Conservation (phyloP, 2,888 invertebrate genomes). For the Uropetala carovei region DNA sequence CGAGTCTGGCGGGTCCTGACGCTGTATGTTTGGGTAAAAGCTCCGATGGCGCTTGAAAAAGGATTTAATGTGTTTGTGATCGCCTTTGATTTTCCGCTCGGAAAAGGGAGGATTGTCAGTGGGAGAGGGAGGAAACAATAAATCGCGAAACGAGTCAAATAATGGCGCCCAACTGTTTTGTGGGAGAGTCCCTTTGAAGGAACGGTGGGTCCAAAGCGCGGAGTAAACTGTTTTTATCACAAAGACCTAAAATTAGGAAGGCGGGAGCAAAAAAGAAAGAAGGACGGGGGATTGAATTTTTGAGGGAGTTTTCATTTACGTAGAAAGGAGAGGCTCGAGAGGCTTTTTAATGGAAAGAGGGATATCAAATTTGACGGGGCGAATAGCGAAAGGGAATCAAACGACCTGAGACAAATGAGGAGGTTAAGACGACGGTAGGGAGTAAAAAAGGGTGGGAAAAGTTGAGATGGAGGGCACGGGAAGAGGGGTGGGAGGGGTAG, state of each 20-base stretch:
- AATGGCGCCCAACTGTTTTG: background rate
- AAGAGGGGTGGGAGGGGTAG: background rate
- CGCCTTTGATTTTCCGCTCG: background rate
- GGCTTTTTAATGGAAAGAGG: background rate
- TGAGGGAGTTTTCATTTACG: conserved; percentile 11
- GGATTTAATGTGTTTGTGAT: no score
- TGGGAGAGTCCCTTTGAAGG: background rate
- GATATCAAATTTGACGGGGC: conserved; percentile 4
- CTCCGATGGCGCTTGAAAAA: background rate
- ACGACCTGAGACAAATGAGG: no score
- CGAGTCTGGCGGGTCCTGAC: background rate
- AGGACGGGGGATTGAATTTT: background rate
- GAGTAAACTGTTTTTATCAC: background rate
- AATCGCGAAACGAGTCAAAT: background rate
- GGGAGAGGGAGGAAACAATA: background rate
- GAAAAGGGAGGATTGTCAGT: background rate
- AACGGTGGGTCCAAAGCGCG: background rate
- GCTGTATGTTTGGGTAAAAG: background rate
- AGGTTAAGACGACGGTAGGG: no score
- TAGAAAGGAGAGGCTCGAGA: background rate
- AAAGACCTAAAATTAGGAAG: background rate
- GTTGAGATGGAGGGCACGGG: background rate
- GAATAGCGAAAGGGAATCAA: background rate
- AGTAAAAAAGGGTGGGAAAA: no score
- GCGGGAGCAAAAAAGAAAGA: no score